A percentile compares a stretch with the other conserved stretches of the same genome.
phyloP scores from a whole-genome alignment of 2,797 vertebrate genomes.

The Crocodylus rhombifer region DNA sequence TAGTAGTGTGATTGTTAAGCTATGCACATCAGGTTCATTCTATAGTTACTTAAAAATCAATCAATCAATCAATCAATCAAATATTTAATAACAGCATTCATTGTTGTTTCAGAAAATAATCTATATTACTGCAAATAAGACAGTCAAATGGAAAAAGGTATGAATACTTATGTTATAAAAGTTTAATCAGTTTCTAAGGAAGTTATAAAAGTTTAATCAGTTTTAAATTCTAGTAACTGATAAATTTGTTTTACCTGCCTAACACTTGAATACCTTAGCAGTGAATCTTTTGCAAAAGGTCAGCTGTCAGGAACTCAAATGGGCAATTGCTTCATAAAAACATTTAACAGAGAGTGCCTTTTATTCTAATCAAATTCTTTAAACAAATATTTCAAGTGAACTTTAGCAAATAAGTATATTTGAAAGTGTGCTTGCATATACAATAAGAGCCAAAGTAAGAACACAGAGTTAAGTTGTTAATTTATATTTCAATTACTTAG shows the following conservation, averaged over 20 bases:
- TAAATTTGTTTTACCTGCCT: background rate
- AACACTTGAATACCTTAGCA: slow-evolving; percentile 13
- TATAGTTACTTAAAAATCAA: slow-evolving; percentile 33
- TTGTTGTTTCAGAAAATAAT: slow-evolving; percentile 4
- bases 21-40: slow-evolving; percentile 57
- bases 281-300: background rate
- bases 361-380: slow-evolving; percentile 26
- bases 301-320: slow-evolving; percentile 13
- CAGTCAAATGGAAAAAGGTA: slow-evolving; percentile 30
- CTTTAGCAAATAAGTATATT: slow-evolving; percentile 25
- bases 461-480: background rate
- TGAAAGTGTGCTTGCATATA: background rate
- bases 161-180: slow-evolving; percentile 21
- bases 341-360: slow-evolving; percentile 11
- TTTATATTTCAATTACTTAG: slow-evolving; percentile 28
- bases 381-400: slow-evolving; percentile 20
- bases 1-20: slow-evolving; percentile 58
- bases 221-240: background rate
- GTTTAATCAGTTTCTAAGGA: background rate
- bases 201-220: background rate
- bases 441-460: slow-evolving; percentile 23
- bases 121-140: slow-evolving; percentile 18
- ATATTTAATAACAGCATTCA: slow-evolving; percentile 42
- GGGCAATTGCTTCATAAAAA: background rate
- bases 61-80: background rate